Percentiles rank a stretch among this genome's conserved stretches.
Conservation (phyloP, 2,113 vertebrate genomes). For the Cromileptes altivelis region DNA sequence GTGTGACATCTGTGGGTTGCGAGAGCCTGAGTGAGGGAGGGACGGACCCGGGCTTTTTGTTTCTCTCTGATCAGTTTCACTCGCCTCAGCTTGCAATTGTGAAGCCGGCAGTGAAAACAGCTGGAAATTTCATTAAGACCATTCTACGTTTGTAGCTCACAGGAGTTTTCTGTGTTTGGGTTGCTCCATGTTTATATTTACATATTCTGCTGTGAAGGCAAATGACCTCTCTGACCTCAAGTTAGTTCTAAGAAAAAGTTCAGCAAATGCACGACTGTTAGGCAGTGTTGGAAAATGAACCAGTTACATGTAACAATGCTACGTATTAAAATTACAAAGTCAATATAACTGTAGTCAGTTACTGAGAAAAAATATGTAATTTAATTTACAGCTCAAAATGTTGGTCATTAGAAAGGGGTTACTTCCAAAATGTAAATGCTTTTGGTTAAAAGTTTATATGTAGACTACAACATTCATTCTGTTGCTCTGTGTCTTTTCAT, state of each 20-base stretch:
- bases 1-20: constrained; percentile 55
- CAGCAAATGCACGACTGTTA: not conserved
- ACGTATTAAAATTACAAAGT: no score
- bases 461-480: no score
- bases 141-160: constrained; percentile 12
- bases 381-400: not conserved
- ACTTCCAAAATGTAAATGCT: no score
- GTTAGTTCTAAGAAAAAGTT: not conserved
- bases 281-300: no score
- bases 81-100: constrained; percentile 14
- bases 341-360: no score
- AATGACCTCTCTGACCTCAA: not conserved
- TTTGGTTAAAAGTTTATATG: no score
- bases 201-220: not conserved
- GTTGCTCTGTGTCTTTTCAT: no score
- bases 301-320: no score
- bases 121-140: constrained; percentile 20
- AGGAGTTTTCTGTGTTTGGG: not conserved
- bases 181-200: not conserved
- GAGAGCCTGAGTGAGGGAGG: constrained; percentile 22
- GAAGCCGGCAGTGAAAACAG: constrained; percentile 39
- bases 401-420: no score
- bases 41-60: constrained; percentile 46
- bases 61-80: constrained; percentile 56
- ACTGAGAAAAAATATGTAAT: no score